Evolutionary conservation across 2,888 invertebrate species (phyloP), one percentile per base, ranked within the genome.

Genomic region (Salticus scenicus): DNA sequence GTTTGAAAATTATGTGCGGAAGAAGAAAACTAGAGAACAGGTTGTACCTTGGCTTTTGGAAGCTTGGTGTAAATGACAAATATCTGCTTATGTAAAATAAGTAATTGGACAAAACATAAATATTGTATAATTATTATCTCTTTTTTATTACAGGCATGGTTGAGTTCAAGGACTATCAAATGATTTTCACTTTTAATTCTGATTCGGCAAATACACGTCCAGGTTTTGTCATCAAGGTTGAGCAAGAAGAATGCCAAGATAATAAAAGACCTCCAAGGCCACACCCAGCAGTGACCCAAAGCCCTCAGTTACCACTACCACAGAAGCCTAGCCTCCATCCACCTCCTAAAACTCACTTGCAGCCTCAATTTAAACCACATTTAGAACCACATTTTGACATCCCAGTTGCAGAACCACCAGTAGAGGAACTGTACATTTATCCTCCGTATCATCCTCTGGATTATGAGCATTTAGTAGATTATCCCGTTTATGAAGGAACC

Each of bases 141-240:
- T n/a, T n/a, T n/a, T 51, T 42, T 63, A 67, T 81, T 10, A 5
- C 33, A 89, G 89, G 81, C 12, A 88, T 87, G 57, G 84, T 88
- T 10, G 88, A 89, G 12, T 88, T 89, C 63, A 77, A 79, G 14
- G 81, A 88, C 12, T 87, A 88, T 14, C 89, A 89, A 67, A 87
- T 88, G 12, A 77, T 87, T 12, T 77, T 89, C 27, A 87, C 77
- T 33, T 89, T 89, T 66, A 88, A 87, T 31, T 87, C 89, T 7
- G 89, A 89, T 80, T 80, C 84, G 4, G 88, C 87, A 0, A 88
- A 88, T 20, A 87, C 85, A 0, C 76, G 88, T 33, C 87, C 88
- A 0, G 89, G 89, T n/a, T 89, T 89, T 67, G 80, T 88, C 33
- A 88, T 89, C 71, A 78, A 88, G 30, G 88, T 89, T 20, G 78